Base-by-base conservation (phyloP, 2,797 vertebrate genomes). In the Peromyscus melanophrys region DNA sequence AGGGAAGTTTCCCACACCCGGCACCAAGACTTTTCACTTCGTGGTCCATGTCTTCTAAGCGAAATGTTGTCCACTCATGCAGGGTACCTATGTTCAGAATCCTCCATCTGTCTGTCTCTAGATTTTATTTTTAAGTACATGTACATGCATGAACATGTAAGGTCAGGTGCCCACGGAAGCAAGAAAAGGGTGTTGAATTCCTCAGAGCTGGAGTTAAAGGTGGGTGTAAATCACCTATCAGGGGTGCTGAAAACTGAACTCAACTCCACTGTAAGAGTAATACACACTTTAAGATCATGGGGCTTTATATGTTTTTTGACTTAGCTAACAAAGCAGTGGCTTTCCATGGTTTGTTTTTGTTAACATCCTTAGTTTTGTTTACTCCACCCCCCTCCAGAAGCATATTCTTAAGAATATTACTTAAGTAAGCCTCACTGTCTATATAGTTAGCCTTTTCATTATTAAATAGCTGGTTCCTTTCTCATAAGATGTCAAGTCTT, bases 381-480 rank as follows among this genome's bases (percentile, higher is more conserved):
- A n/a, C 27, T 14, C 25, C 6, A 59, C 23, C 25, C n/a, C n/a
- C 37, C 17, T 46, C 61, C 40, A 40, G 25, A 73, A 88, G 49
- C 34, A n/a, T 55, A 43, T 57, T 57, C 63, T 21, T 57, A 25
- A 59, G 52, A 81, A 7, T 57, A 8, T 61, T 40, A 8, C n/a
- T 49, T 89, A 46, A 27, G 59, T 82, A 85, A 92, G 59, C 29
- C 40, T 88, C 46, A 65, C 29, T 92, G 13, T 75, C 59, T 80
- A 37, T 46, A 43, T n/a, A 67, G 69, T 86, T 90, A 67, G 29
- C 31, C 19, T 10, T 73, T 65, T 92, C 81, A 31, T 95, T 89
- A 85, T 73, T 91, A 93, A 69, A 49, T 82, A 40, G 12, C 27
- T 93, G 49, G 10, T 87, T 92, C 43, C 67, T 92, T 49, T 90